phyloP scores from a whole-genome alignment of 2,113 vertebrate genomes.

The Dendropsophus ebraccatus region DNA sequence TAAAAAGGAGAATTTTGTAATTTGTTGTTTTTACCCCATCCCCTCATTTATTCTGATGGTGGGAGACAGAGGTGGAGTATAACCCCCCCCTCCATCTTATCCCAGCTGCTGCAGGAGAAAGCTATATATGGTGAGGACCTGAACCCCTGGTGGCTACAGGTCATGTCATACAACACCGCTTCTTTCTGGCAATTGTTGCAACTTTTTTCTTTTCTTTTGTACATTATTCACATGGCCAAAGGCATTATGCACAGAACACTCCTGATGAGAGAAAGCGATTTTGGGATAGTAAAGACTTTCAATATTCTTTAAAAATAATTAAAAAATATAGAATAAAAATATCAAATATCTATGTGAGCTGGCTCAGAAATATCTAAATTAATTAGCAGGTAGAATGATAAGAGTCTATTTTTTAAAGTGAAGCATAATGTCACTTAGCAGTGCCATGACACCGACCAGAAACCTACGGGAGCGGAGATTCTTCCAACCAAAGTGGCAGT shows the following conservation, averaged over 20 bases:
- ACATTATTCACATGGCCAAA: slow-evolving; percentile 55
- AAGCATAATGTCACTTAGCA: slow-evolving; percentile 77
- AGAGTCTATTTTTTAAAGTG: slow-evolving; percentile 69
- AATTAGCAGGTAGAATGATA: slow-evolving; percentile 81
- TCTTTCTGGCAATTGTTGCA: background rate
- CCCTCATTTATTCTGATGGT: too few species aligned
- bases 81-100: background rate
- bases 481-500: slow-evolving; percentile 91
- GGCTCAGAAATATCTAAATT: slow-evolving; percentile 87
- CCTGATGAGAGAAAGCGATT: slow-evolving; percentile 59
- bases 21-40: background rate
- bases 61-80: too few species aligned
- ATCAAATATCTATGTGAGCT: slow-evolving; percentile 84
- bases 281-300: slow-evolving; percentile 71
- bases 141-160: background rate
- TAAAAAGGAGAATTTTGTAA: background rate
- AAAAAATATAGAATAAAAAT: slow-evolving; percentile 53
- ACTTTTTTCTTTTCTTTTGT: slow-evolving; percentile 17
- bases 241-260: slow-evolving; percentile 61
- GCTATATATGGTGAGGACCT: background rate
- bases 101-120: background rate
- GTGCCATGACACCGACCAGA: slow-evolving; percentile 91
- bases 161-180: background rate
- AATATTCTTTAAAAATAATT: slow-evolving; percentile 62
- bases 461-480: slow-evolving; percentile 82